Base-by-base conservation (phyloP, 2,888 invertebrate species). In the Xiphydria camelus region DNA sequence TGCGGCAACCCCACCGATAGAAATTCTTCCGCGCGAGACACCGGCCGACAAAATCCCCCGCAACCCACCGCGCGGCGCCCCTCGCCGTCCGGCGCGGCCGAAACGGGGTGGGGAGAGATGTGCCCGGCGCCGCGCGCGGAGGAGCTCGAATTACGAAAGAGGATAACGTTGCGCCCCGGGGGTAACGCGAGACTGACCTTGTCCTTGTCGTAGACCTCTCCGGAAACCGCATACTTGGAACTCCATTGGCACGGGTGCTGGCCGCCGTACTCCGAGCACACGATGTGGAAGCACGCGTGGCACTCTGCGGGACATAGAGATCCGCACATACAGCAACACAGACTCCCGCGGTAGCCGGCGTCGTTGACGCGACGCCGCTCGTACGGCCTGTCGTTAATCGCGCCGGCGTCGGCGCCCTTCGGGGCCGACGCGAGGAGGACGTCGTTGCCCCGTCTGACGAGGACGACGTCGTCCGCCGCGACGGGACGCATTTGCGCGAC, bases 221-320 rank as follows among this genome's bases (percentile, higher is more conserved):
- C 67, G 39, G 68, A 68, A 41, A 64, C 51, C 52, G 69, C 71
- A 52, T 68, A 66, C 64, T 74, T 75, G 67, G 61, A 55, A 51
- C 56, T 64, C 75, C 75, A 75, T 69, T 69, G 68, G 66, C 75
- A 75, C 54, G 70, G 68, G 50, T 71, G 68, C 49, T 72, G 68
- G 49, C 62, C 62, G 62, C 59, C 65, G 65, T 62, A 68, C 51
- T 72, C 69, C 54, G 68, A 59, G 76, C 84, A 84, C 62, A 80
- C 78, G 67, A 77, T 77, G 76, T 83, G 83, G 78, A 82, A 83
- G 76, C 83, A 83, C 66, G 80, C 79, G 73, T 82, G 81, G 75
- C 84, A 84, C 76, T 84, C 84, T 82, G 80, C 68, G 62, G 82
- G 79, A 75, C 81, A 82, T 66, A 81, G 73, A 73, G 80, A 78